phyloP scores from a whole-genome alignment of 2,113 vertebrate species.

The Eonycteris spelaea region DNA sequence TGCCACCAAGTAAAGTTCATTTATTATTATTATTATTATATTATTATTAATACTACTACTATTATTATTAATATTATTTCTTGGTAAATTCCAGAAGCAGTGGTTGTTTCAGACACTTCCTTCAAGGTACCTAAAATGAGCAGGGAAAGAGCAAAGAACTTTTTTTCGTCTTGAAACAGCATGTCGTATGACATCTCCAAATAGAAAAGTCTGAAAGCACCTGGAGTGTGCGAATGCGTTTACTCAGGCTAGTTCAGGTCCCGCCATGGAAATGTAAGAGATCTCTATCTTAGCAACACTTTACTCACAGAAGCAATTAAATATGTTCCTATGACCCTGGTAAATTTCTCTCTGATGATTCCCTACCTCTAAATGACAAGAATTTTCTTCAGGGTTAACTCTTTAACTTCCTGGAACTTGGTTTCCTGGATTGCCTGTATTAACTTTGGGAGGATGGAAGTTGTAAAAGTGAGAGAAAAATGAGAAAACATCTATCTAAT shows the following conservation, averaged over 20 bases:
- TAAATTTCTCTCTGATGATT: background rate
- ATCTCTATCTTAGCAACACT: background rate
- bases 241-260: background rate
- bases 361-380: background rate
- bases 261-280: background rate
- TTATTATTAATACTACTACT: too few relatives aligned
- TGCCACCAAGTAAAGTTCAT: background rate
- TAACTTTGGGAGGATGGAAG: background rate
- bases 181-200: background rate
- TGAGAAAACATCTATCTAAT: background rate
- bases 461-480: background rate
- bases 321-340: background rate
- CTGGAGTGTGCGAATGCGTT: background rate
- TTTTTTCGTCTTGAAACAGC: background rate
- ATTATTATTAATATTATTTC: too few relatives aligned
- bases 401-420: background rate
- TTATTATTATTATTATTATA: background rate
- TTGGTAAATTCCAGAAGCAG: background rate
- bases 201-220: background rate
- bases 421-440: background rate
- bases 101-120: background rate
- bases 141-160: background rate
- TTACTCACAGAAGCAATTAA: background rate
- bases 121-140: slow-evolving; percentile 16
- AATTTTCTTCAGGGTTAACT: background rate